phyloP scores from a whole-genome alignment of 2,888 invertebrate species.

The Callyntrura sp. region DNA sequence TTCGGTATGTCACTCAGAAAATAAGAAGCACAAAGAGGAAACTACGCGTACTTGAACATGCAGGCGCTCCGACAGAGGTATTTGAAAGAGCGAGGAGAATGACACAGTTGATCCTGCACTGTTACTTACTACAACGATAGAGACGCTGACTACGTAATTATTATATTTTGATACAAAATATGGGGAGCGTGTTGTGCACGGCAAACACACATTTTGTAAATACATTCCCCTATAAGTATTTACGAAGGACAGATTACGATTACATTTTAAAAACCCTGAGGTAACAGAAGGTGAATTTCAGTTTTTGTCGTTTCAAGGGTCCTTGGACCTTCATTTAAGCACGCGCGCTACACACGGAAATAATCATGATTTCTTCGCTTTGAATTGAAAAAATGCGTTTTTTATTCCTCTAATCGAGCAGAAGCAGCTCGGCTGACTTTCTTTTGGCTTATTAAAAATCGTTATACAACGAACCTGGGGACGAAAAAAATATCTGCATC shows the following conservation, averaged over 20 bases:
- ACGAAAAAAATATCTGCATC: background rate
- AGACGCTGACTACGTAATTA: background rate
- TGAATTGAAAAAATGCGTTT: background rate
- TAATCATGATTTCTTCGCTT: background rate
- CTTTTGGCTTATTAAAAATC: background rate
- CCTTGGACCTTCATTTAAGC: background rate
- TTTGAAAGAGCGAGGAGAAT: background rate
- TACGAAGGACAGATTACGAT: background rate
- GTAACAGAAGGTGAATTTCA: background rate
- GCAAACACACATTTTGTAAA: background rate
- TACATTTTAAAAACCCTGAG: background rate
- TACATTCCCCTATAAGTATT: background rate
- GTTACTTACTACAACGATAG: background rate
- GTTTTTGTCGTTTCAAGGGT: background rate
- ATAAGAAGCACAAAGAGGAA: background rate
- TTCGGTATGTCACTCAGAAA: constrained; percentile 41
- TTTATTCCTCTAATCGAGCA: background rate
- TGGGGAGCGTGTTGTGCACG: background rate
- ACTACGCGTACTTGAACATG: background rate
- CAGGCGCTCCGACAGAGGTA: background rate
- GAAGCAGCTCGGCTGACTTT: background rate
- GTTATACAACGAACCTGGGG: background rate
- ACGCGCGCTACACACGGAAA: background rate
- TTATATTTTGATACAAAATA: background rate
- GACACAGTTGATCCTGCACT: background rate